Conservation (phyloP, 2,113 vertebrate species). For the Aspidoscelis tigris region DNA sequence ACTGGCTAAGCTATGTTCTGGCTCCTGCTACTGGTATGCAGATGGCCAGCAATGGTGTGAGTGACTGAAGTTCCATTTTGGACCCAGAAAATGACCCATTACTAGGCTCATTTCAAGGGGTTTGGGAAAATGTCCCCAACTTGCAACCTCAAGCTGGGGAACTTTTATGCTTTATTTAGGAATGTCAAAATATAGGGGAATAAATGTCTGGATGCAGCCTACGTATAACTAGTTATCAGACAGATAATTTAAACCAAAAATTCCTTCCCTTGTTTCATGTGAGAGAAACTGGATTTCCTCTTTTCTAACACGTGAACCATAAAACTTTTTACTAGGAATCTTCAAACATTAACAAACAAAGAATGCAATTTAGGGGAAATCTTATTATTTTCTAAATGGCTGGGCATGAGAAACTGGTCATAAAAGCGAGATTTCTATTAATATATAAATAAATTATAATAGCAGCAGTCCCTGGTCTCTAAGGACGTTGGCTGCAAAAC, state of each 20-base stretch:
- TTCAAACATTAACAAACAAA: conserved; percentile 55
- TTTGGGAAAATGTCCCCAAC: too few species aligned
- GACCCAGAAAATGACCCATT: too few species aligned
- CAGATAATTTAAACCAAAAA: not conserved
- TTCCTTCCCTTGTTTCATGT: not conserved
- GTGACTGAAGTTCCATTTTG: too few species aligned
- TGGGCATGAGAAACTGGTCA: conserved; percentile 49
- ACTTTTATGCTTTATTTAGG: too few species aligned
- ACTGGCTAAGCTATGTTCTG: too few species aligned
- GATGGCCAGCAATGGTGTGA: too few species aligned
- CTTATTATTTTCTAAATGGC: conserved; percentile 63
- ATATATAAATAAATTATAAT: conserved; percentile 68
- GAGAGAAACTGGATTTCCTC: not conserved
- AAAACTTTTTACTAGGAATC: conserved; percentile 30
- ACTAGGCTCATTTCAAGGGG: too few species aligned
- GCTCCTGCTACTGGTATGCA: too few species aligned
- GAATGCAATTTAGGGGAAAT: conserved; percentile 50
- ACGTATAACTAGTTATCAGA: not conserved
- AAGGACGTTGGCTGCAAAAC: conserved; percentile 67
- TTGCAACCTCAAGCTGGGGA: too few species aligned
- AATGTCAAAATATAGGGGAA: too few species aligned
- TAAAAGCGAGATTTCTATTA: conserved; percentile 62
- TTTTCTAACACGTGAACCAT: not conserved
- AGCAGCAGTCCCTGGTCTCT: conserved; percentile 41
- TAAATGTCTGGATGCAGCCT: too few species aligned